Evolutionary conservation across 2,888 invertebrate genomes (phyloP), one percentile per base, ranked within the genome.

Genomic region (Harpagoxenus sublaevis): DNA sequence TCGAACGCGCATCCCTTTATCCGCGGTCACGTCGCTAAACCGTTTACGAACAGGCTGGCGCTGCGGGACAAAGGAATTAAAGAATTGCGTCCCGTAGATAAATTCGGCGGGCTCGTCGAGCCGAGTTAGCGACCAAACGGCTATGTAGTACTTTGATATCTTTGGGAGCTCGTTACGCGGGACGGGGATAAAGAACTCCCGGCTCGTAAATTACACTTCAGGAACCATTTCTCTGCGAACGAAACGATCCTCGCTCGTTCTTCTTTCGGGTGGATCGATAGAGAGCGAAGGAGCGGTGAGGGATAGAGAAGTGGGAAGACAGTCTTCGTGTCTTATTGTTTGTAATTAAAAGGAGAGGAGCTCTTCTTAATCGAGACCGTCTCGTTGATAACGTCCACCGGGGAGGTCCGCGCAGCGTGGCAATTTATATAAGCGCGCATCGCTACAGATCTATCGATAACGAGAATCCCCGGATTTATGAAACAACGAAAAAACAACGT

Each of bases 381-480:
- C 45, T 51, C 45, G 39, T 55, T 51, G 83, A 68, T 87, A 83
- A 87, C 86, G 84, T 83, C 77, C 85, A 74, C 62, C 66, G 35
- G 86, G 82, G 55, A 81, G 73, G 53, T 73, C 51, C 55, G 73
- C 68, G 81, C 48, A 31, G 53, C 62, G 9, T 31, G 18, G 68
- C 53, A 71, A 81, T 74, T 45, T 45, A 60, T 65, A 70, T 62
- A 85, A 77, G 53, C 73, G 53, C 53, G 86, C 79, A 71, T 83
- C 85, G 89, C 86, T 88, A 73, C 87, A 84, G 73, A 88, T 86
- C 83, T 83, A 91, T 92, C 93, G 92, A 92, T 92, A 90, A 89
- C 90, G 87, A 86, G 89, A 89, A 92, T 91, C 85, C 88, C 85
- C 88, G 84, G 90, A 89, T 90, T 90, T 90, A 86, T 88, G 91